These are phyloP conservation scores for Scophthalmus maximus DNA, from an alignment of 2,113 vertebrate genomes.

Conservation along the genomic window DNA sequence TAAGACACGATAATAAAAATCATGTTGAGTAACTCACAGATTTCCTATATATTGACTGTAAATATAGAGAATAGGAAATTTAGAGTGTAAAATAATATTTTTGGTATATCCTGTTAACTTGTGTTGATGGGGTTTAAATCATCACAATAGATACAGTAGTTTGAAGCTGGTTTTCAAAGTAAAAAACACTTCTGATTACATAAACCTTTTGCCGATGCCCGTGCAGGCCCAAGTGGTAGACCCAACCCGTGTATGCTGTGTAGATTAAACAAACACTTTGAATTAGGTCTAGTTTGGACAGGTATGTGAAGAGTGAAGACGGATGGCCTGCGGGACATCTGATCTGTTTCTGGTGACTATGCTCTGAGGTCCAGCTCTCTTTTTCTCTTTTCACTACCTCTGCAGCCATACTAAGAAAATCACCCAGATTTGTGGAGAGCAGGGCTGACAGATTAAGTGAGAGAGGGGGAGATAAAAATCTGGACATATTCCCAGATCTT, in stretches of 20 bases:
- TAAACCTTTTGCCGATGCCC: background rate
- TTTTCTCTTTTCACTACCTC: constrained; percentile 35
- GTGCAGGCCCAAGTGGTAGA: background rate
- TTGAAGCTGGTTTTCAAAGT: constrained; percentile 4
- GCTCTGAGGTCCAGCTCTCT: background rate
- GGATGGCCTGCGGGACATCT: constrained; percentile 15
- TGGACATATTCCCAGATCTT: constrained; percentile 58
- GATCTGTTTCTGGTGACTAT: constrained; percentile 14
- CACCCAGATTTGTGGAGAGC: constrained; percentile 36
- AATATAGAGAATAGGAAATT: background rate
- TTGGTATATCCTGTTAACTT: background rate
- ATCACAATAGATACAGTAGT: background rate
- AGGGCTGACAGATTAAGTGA: constrained; percentile 10
- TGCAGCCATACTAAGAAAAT: constrained; percentile 70
- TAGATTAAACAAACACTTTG: constrained; percentile 52
- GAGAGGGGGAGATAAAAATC: constrained; percentile 16
- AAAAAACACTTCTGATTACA: constrained; percentile 8
- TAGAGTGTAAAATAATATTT: background rate
- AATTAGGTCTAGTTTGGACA: constrained; percentile 21
- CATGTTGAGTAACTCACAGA: no score
- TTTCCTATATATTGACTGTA: background rate
- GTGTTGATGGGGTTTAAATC: background rate
- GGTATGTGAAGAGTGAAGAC: constrained; percentile 5
- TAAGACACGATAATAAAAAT: no score
- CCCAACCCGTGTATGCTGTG: background rate